Percentiles rank a stretch among this genome's conserved stretches.
phyloP scores from a whole-genome alignment of 2,888 invertebrate species.

The Crocallis elinguaria region DNA sequence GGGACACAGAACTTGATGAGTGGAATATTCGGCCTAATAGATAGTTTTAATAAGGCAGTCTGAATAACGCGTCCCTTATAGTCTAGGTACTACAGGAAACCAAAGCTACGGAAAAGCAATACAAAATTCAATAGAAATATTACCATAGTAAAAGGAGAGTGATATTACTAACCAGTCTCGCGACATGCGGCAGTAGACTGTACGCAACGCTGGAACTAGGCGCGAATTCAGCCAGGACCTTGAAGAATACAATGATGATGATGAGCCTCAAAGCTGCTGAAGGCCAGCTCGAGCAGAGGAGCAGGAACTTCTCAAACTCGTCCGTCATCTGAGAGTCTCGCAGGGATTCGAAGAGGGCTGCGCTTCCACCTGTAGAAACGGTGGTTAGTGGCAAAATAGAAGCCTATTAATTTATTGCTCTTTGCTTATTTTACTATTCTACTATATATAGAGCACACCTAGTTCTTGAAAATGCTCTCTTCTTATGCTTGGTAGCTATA shows the following conservation, averaged over 20 bases:
- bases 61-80: no score
- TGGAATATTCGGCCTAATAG: no score
- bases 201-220: constrained; percentile 54
- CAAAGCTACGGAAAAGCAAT: no score
- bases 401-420: not conserved
- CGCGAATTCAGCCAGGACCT: constrained; percentile 62
- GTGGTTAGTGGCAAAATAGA: no score
- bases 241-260: constrained; percentile 59
- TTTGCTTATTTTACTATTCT: not conserved
- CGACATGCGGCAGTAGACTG: constrained; percentile 55
- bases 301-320: constrained; percentile 58
- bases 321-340: constrained; percentile 58
- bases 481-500: no score
- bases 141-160: not conserved
- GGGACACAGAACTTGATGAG: no score
- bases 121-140: no score
- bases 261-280: constrained; percentile 49
- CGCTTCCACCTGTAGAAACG: constrained; percentile 63
- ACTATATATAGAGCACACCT: no score
- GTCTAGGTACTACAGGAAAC: no score
- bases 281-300: constrained; percentile 52
- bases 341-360: constrained; percentile 57
- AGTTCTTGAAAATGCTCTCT: no score
- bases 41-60: no score
- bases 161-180: constrained; percentile 55